These are phyloP conservation scores for Ceyx erithaca DNA, from an alignment of 2,797 vertebrate species.

Conservation along the genomic window DNA sequence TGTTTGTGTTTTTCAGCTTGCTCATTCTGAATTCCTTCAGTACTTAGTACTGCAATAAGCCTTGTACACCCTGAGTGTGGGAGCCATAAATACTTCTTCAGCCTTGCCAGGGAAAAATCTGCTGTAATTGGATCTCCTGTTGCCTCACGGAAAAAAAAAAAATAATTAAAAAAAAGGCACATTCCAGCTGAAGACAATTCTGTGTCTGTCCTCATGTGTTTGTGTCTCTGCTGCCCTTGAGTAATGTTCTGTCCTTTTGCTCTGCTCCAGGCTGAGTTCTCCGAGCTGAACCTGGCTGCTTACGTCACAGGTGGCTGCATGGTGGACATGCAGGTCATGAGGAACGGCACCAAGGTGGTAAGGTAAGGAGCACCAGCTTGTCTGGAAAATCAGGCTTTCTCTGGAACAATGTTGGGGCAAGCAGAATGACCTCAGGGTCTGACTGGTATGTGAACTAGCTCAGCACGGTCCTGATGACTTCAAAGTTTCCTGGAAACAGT, in stretches of 20 bases:
- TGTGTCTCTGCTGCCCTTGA: background rate
- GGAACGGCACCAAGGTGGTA: conserved; percentile 90
- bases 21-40: conserved; percentile 45
- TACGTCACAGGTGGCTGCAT: conserved; percentile 90
- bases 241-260: conserved; percentile 40
- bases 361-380: conserved; percentile 81
- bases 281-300: conserved; percentile 93
- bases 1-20: conserved; percentile 13
- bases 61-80: background rate
- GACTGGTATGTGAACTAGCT: background rate
- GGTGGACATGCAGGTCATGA: conserved; percentile 93
- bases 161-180: background rate
- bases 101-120: conserved; percentile 14
- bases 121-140: conserved; percentile 18
- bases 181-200: background rate
- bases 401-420: background rate
- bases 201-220: accelerated
- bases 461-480: background rate
- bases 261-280: conserved; percentile 90
- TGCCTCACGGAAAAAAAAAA: background rate
- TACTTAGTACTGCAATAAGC: conserved; percentile 36
- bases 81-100: conserved; percentile 32
- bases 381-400: background rate
- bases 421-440: background rate
- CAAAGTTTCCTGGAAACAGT: background rate